Percentiles rank a stretch among this genome's conserved stretches.
These are phyloP conservation scores for Dryoscopus gambensis DNA, from an alignment of 2,113 vertebrate genomes.

Conservation along the genomic window DNA sequence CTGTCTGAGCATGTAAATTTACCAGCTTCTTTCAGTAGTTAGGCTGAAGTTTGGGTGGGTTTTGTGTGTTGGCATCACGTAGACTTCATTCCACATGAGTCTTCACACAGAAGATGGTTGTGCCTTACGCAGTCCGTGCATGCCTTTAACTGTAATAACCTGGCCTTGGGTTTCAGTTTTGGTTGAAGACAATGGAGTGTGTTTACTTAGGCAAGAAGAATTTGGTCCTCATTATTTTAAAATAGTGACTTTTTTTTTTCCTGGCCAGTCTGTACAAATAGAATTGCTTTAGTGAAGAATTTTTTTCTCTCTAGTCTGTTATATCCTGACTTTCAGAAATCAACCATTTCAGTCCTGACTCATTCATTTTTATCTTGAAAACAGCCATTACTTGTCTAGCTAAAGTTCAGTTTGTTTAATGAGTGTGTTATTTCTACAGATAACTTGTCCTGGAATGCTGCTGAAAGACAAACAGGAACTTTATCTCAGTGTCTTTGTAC, in stretches of 20 bases:
- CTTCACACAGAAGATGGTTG: not conserved
- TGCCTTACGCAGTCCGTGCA: not conserved
- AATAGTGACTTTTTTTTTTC: not conserved
- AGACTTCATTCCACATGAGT: not conserved
- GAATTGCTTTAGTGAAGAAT: not conserved
- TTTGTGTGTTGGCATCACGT: not conserved
- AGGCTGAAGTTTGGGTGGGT: not conserved
- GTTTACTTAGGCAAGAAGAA: not conserved
- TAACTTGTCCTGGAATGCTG: constrained; percentile 86
- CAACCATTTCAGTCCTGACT: constrained; percentile 1
- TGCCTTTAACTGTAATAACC: not conserved
- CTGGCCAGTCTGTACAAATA: not conserved
- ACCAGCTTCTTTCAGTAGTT: not conserved
- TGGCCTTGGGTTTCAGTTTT: not conserved
- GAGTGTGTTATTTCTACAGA: constrained; percentile 69
- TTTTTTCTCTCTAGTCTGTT: not conserved
- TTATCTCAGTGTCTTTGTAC: constrained; percentile 85
- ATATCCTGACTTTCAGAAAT: not conserved
- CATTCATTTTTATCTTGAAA: constrained; percentile 36
- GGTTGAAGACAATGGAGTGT: not conserved
- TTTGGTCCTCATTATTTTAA: not conserved
- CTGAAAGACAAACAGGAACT: constrained; percentile 79
- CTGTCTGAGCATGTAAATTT: not conserved
- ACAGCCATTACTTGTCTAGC: not conserved
- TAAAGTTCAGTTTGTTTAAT: constrained; percentile 11